Conservation (phyloP, 92 coral and sea anemone genomes). For the Diadumene lineata region DNA sequence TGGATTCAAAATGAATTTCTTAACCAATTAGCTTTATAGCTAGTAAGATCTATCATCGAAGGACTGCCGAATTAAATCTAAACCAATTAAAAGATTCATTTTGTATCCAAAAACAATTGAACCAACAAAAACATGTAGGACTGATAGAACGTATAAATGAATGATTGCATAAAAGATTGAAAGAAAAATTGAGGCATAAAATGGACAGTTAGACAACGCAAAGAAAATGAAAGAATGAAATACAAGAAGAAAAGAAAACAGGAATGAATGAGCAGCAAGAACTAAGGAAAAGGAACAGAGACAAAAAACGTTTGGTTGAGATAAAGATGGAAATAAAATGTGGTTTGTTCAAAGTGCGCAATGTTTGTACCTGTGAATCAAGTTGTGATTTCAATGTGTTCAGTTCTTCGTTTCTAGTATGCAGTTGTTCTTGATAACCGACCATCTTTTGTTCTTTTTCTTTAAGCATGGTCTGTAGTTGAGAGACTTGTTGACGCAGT, state of each 20-base stretch:
- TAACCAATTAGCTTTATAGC: no score
- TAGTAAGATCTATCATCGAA: no score
- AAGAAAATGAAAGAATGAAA: no score
- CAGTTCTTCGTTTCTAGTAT: conserved; percentile 80
- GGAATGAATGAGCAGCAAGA: no score
- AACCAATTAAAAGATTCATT: no score
- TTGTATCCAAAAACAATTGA: no score
- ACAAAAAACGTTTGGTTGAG: neutral
- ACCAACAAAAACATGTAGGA: neutral
- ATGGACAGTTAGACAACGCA: neutral
- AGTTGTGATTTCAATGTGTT: conserved; percentile 68
- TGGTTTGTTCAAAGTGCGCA: neutral
- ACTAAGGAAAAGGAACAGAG: neutral
- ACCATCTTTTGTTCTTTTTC: conserved; percentile 85
- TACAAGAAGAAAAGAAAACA: no score
- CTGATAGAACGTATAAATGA: neutral
- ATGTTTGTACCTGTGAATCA: conserved; percentile 46
- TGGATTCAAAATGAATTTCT: no score
- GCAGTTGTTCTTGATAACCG: conserved; percentile 82
- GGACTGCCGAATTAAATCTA: no score
- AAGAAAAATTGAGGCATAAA: neutral
- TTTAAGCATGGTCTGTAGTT: conserved; percentile 65
- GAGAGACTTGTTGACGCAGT: conserved; percentile 65
- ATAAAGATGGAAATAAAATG: neutral
- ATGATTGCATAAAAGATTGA: neutral